Conservation (phyloP, 2,113 vertebrate species). For the Erinaceus europaeus region DNA sequence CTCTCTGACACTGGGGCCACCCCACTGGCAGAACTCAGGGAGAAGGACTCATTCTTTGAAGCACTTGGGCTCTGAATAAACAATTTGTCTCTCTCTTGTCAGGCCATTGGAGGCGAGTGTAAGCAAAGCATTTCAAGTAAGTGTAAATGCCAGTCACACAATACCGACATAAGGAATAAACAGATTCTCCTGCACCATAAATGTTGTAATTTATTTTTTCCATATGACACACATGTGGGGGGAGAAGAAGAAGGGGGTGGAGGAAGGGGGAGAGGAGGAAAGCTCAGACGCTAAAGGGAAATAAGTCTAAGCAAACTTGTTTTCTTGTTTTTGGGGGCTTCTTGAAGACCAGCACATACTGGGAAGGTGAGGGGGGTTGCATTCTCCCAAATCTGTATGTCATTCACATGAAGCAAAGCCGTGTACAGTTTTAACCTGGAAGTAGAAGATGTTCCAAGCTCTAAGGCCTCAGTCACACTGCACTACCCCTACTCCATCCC, state of each 20-base stretch:
- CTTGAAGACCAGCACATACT: background rate
- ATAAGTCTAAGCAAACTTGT: rapidly evolving
- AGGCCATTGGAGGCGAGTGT: rapidly evolving
- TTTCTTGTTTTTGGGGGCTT: background rate
- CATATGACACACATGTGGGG: too few relatives aligned
- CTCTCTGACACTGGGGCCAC: background rate
- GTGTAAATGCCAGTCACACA: background rate
- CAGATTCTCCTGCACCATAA: rapidly evolving
- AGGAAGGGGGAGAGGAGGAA: too few relatives aligned
- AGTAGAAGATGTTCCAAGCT: rapidly evolving
- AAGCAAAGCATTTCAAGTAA: background rate
- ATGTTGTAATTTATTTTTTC: background rate
- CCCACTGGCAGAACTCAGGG: too few relatives aligned
- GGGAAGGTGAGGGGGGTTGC: background rate
- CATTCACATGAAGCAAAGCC: background rate
- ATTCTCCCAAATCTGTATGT: rapidly evolving
- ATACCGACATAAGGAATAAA: rapidly evolving
- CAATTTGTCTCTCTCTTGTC: background rate
- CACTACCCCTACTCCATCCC: too few relatives aligned
- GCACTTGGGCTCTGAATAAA: background rate
- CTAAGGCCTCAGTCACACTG: rapidly evolving
- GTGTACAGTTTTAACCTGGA: rapidly evolving
- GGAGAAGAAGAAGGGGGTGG: too few relatives aligned
- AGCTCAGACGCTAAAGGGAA: background rate
- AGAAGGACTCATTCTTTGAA: rapidly evolving